phyloP scores from a whole-genome alignment of 2,888 invertebrate species.

The Sipha maydis region DNA sequence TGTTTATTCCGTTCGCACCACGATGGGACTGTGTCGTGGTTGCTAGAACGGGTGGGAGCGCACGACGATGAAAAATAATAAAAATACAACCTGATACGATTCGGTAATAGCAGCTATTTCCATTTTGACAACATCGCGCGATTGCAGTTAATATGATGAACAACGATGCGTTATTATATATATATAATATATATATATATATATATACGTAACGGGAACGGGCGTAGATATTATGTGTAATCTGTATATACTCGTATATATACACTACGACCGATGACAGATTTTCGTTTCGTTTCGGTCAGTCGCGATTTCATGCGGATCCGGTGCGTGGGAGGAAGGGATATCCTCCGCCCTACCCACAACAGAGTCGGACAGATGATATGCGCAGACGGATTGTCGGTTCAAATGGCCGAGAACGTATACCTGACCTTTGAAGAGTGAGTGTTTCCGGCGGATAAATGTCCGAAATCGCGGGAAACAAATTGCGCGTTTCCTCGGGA shows the following conservation, averaged over 20 bases:
- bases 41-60: background rate
- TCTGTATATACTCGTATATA: too few relatives aligned
- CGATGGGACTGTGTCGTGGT: background rate
- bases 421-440: conserved; percentile 27
- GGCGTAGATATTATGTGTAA: background rate
- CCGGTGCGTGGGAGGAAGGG: background rate
- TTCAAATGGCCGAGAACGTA: conserved; percentile 11
- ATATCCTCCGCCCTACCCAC: too few relatives aligned
- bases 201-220: background rate
- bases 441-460: conserved; percentile 51
- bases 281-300: background rate
- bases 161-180: background rate
- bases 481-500: conserved; percentile 31
- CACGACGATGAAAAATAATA: background rate
- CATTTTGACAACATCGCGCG: background rate
- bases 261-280: background rate
- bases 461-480: conserved; percentile 11
- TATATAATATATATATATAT: too few relatives aligned
- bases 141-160: background rate
- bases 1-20: conserved; percentile 1
- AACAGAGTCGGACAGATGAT: background rate
- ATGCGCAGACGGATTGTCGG: conserved; percentile 7
- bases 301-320: background rate
- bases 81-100: background rate
- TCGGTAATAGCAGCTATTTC: background rate